A percentile compares a stretch with the other conserved stretches of the same genome.
Conservation (phyloP, 1,140 invertebrate genomes). For the Drosophila grimshawi region DNA sequence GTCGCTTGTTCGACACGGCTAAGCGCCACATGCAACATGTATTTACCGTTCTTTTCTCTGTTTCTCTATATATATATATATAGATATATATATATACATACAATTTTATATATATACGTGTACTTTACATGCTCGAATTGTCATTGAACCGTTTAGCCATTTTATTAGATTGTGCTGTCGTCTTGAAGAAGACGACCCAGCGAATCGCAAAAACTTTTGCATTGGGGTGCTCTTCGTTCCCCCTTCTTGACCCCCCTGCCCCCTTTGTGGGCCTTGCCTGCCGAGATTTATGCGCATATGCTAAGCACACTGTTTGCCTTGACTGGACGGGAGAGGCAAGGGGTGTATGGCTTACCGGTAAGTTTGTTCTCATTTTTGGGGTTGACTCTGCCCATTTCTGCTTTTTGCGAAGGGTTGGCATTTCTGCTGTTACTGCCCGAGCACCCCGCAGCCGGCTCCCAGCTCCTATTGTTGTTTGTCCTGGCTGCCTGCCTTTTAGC, state of each 20-base stretch:
- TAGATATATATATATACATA: constrained; percentile 1
- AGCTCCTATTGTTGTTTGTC: constrained; percentile 15
- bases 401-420: constrained; percentile 54
- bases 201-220: constrained; percentile 57
- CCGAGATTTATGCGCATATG: constrained; percentile 80
- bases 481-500: constrained; percentile 6
- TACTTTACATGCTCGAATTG: constrained; percentile 81
- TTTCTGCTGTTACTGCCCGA: constrained; percentile 12
- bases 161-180: constrained; percentile 77
- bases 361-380: constrained; percentile 47
- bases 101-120: not conserved
- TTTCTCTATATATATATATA: not conserved
- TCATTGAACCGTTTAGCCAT: constrained; percentile 83
- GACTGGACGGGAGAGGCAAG: not conserved
- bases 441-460: not conserved
- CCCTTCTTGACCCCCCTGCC: not conserved
- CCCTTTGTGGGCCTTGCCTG: constrained; percentile 11
- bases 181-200: constrained; percentile 58
- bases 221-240: constrained; percentile 7
- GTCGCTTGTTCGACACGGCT: constrained; percentile 66
- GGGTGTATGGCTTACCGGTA: not conserved
- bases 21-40: constrained; percentile 80
- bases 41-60: constrained; percentile 50
- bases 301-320: constrained; percentile 65
- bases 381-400: constrained; percentile 40